phyloP scores from a whole-genome alignment of 1,140 invertebrate species.

The Proctacanthus coquilletti region DNA sequence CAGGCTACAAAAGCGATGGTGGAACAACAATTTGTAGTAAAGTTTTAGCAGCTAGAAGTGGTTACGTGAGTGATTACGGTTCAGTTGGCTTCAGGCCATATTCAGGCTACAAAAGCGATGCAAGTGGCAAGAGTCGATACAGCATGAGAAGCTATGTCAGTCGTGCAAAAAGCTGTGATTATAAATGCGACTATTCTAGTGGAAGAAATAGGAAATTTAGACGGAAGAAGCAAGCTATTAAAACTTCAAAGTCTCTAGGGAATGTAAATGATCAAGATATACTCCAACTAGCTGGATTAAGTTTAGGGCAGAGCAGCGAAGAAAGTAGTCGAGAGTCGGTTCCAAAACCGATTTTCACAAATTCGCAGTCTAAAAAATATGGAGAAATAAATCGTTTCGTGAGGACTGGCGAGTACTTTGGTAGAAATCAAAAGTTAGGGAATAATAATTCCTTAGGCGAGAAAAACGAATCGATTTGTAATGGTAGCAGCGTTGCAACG shows the following conservation, averaged over 20 bases:
- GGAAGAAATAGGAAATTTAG: slow-evolving; percentile 14
- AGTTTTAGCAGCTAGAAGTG: slow-evolving; percentile 36
- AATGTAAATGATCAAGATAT: slow-evolving; percentile 21
- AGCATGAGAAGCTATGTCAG: slow-evolving; percentile 37
- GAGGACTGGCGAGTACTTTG: slow-evolving; percentile 25
- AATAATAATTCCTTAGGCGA: too few relatives aligned
- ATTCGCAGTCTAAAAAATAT: slow-evolving; percentile 26
- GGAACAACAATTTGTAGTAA: slow-evolving; percentile 38
- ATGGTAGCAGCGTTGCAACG: slow-evolving; percentile 5
- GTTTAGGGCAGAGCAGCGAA: slow-evolving; percentile 26
- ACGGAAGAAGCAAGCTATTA: slow-evolving; percentile 15
- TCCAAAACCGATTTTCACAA: slow-evolving; percentile 23
- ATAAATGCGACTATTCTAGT: slow-evolving; percentile 19
- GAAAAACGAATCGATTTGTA: too few relatives aligned
- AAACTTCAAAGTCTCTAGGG: slow-evolving; percentile 11
- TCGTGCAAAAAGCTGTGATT: slow-evolving; percentile 33
- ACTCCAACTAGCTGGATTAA: slow-evolving; percentile 23
- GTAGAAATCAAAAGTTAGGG: slow-evolving; percentile 11
- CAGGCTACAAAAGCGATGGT: slow-evolving; percentile 38
- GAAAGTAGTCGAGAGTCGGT: slow-evolving; percentile 23
- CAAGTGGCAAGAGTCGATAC: slow-evolving; percentile 41
- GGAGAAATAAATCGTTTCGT: slow-evolving; percentile 28
- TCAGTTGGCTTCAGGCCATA: slow-evolving; percentile 35
- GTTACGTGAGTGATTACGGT: slow-evolving; percentile 40
- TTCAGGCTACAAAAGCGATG: slow-evolving; percentile 41